Evolutionary conservation across 2,888 invertebrate genomes (phyloP).

Genomic region (Phyllotreta striolata): DNA sequence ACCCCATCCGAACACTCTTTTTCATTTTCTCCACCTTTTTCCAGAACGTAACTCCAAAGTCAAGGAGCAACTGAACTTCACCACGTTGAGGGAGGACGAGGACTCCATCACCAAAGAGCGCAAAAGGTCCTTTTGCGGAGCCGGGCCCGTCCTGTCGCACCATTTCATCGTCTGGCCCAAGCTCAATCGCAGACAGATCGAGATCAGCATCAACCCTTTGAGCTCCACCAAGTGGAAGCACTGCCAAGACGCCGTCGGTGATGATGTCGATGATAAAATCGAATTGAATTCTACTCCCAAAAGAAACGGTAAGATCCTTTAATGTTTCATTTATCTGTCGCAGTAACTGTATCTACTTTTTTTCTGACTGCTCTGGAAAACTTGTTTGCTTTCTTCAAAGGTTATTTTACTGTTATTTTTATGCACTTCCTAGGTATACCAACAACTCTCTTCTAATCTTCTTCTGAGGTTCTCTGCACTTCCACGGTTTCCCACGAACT

Average conservation of each 20-base stretch:
- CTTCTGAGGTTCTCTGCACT: no score
- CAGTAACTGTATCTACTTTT: no score
- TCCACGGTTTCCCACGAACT: no score
- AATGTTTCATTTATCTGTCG: no score
- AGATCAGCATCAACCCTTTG: constrained; percentile 35
- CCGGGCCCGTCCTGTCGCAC: constrained; percentile 36
- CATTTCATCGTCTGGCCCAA: constrained; percentile 38
- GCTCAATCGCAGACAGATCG: constrained; percentile 33
- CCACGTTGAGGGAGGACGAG: constrained; percentile 28
- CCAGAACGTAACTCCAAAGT: constrained; percentile 18
- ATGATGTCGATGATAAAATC: background rate
- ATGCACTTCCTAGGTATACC: no score
- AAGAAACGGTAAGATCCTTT: background rate
- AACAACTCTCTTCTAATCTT: no score
- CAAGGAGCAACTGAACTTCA: constrained; percentile 31
- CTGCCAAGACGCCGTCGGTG: constrained; percentile 6
- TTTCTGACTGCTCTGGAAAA: no score
- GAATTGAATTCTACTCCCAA: background rate
- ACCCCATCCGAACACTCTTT: background rate
- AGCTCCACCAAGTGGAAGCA: constrained; percentile 19
- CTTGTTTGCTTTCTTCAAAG: no score
- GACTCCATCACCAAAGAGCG: constrained; percentile 34
- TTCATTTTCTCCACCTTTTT: background rate
- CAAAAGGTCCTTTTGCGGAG: constrained; percentile 37
- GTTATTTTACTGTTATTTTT: no score